phyloP scores from a whole-genome alignment of 2,797 vertebrate genomes.

The Hyperoplus lanceolatus region DNA sequence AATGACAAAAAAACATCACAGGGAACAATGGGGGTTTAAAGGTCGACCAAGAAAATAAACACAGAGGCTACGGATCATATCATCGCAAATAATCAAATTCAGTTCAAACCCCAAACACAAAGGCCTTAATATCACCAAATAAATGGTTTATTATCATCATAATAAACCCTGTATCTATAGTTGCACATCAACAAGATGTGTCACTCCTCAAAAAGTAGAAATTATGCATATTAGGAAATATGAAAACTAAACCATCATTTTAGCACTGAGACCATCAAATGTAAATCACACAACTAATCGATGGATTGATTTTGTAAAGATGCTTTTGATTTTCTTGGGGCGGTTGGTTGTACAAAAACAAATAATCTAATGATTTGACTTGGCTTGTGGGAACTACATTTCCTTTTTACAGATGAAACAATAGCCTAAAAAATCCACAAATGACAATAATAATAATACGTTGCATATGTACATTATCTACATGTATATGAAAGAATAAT shows the following conservation, averaged over 20 bases:
- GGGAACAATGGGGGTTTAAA: constrained; percentile 39
- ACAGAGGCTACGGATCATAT: neutral
- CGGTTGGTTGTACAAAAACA: neutral
- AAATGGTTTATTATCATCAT: neutral
- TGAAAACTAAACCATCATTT: neutral
- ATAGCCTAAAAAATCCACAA: neutral
- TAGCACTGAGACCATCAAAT: neutral
- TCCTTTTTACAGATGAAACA: neutral
- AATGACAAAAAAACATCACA: constrained; percentile 23
- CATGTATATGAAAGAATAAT: neutral
- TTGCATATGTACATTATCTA: neutral
- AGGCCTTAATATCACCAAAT: neutral
- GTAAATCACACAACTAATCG: neutral
- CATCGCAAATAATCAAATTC: neutral
- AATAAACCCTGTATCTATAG: neutral
- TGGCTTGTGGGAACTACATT: neutral
- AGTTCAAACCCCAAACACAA: constrained; percentile 14
- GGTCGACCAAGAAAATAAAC: constrained; percentile 23
- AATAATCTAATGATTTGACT: neutral
- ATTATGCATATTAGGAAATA: neutral
- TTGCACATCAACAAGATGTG: neutral
- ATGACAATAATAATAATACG: neutral
- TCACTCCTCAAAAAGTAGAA: neutral
- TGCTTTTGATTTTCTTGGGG: neutral
- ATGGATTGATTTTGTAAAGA: neutral